phyloP scores from a whole-genome alignment of 2,797 vertebrate genomes.

The Lagorchestes hirsutus region DNA sequence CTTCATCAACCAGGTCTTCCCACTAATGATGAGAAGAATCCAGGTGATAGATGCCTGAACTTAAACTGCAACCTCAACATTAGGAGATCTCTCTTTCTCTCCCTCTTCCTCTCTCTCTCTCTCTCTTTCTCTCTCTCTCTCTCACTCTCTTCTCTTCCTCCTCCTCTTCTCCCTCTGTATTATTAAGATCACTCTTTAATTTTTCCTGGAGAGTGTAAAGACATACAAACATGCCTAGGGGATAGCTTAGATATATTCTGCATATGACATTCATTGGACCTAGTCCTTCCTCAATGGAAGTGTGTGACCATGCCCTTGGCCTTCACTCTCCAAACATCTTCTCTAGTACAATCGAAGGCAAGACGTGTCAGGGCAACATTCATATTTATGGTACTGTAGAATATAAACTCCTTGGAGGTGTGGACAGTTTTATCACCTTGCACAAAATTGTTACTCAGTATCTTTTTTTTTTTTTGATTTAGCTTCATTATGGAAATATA shows the following conservation, averaged over 20 bases:
- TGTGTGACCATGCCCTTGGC: background rate
- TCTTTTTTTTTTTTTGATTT: background rate
- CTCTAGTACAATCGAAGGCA: no score
- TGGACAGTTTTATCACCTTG: background rate
- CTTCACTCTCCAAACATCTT: background rate
- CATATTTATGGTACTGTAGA: background rate
- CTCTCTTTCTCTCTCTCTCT: background rate
- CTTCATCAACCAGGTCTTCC: slow-evolving; percentile 32
- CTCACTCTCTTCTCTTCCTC: no score
- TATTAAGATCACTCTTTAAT: background rate
- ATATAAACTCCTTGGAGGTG: background rate
- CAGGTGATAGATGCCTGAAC: background rate
- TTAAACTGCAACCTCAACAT: background rate
- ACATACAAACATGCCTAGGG: background rate
- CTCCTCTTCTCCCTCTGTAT: background rate
- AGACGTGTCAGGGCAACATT: background rate
- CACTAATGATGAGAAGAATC: slow-evolving; percentile 34
- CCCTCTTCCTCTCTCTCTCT: background rate
- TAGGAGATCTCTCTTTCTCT: background rate
- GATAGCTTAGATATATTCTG: background rate
- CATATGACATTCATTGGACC: background rate
- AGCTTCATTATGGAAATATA: background rate
- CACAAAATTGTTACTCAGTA: background rate
- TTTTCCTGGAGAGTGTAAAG: background rate
- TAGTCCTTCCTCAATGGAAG: background rate